These are phyloP conservation scores for Gnathonemus echidnorhynchus DNA, from an alignment of 2,113 vertebrate genomes.

Conservation along the genomic window DNA sequence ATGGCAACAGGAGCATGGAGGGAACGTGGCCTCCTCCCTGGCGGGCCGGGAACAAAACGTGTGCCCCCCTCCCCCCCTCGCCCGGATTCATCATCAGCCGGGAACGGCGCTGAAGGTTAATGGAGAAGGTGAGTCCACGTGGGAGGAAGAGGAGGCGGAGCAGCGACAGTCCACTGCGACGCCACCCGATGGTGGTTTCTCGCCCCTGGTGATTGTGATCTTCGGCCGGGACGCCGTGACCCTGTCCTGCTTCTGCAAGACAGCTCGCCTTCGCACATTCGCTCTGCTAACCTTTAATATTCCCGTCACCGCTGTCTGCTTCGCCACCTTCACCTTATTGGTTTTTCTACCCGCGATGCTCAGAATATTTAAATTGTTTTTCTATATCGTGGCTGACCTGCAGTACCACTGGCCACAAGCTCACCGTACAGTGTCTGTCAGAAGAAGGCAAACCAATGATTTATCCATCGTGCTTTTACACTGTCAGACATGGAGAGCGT, in stretches of 20 bases:
- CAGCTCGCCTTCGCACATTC: conserved; percentile 10
- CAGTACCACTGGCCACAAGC: neutral
- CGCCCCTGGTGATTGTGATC: neutral
- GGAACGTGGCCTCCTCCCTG: neutral
- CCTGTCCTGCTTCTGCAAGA: neutral
- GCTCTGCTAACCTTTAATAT: conserved; percentile 19
- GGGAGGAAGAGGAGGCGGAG: neutral
- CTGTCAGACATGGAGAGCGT: neutral
- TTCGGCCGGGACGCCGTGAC: neutral
- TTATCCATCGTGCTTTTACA: neutral
- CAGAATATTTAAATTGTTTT: neutral
- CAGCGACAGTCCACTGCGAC: neutral
- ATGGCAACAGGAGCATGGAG: conserved; percentile 21
- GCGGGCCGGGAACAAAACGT: neutral
- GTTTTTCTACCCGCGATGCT: neutral
- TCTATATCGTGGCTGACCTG: neutral
- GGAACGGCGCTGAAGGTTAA: neutral
- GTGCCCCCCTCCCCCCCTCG: neutral
- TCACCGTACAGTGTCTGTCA: neutral
- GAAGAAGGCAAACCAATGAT: neutral
- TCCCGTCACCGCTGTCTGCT: neutral
- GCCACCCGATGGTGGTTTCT: neutral
- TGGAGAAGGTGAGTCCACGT: neutral
- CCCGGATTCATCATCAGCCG: neutral
- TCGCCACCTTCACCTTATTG: conserved; percentile 6